Evolutionary conservation across 2,113 vertebrate genomes (phyloP), one percentile per base, ranked within the genome.

Genomic region (Phocoena sinus): DNA sequence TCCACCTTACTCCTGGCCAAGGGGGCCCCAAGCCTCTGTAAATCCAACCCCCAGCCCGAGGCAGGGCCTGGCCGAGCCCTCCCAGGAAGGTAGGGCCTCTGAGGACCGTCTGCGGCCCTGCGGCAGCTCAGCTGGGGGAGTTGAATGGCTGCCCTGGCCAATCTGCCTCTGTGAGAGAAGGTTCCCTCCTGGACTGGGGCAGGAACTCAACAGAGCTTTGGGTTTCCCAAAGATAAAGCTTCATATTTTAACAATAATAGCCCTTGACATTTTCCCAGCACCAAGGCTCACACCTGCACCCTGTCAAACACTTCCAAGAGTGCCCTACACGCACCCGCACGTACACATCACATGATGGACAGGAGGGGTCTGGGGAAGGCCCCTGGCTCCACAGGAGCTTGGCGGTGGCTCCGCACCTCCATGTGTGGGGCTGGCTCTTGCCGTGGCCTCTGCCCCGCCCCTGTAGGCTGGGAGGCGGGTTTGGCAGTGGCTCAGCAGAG

Each of bases 401-500:
- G 47, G 62, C 33, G 7, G 25, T 6, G 21, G 31, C n/a, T 41
- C 81, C 47, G 95, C 63, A 63, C 71, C 77, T 81, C 68, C 28
- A 5, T 0, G 3, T 0, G 3, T 17, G 15, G 53, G 76, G 26
- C 31, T 26, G 15, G 74, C 33, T 81, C 80, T 60, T 71, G 38
- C 60, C 1, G 4, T 79, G 25, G 36, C 56, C 62, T 76, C 90
- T 86, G 73, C n/a, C 58, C 80, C 3, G 28, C 41, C 77, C 56
- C 41, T 25, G 33, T 36, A 73, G 91, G 77, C 25, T 82, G 84
- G 85, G 95, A 89, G 92, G 80, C 41, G 36, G 79, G 73, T 63
- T 89, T 96, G 97, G 95, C 97, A 98, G 96, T 97, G 91, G 82
- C 77, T 85, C 23, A 10, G 47, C 28, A 58, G 83, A 89, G 62